These are phyloP conservation scores for Octopus sinensis DNA, from an alignment of 1,140 invertebrate genomes.

Conservation along the genomic window DNA sequence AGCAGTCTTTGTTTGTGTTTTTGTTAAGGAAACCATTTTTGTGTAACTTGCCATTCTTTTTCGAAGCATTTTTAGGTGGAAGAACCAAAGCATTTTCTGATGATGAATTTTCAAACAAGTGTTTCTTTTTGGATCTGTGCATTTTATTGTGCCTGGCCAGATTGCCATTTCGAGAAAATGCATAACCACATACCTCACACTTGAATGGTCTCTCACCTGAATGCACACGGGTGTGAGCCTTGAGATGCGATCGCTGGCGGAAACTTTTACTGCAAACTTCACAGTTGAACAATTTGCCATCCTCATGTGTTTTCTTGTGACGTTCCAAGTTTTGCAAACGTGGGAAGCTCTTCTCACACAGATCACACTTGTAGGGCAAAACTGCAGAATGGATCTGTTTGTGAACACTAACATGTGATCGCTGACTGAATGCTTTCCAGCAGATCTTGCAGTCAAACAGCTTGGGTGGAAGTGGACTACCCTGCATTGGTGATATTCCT, in stretches of 20 bases:
- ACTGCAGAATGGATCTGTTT: background rate
- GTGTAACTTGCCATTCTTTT: too few species aligned
- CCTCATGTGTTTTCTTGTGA: slow-evolving; percentile 25
- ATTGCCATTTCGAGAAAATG: slow-evolving; percentile 23
- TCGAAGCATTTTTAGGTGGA: too few species aligned
- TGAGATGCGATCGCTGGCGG: slow-evolving; percentile 40
- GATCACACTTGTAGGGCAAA: slow-evolving; percentile 49
- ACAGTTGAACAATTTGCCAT: slow-evolving; percentile 25
- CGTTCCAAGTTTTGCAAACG: slow-evolving; percentile 23
- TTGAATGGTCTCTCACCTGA: slow-evolving; percentile 29
- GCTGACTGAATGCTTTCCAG: background rate
- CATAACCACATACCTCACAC: slow-evolving; percentile 28
- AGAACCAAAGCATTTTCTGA: background rate
- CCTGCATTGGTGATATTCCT: too few species aligned
- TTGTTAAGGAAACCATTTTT: too few species aligned
- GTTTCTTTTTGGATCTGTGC: slow-evolving; percentile 24
- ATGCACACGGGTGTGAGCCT: slow-evolving; percentile 32
- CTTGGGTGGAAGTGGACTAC: background rate
- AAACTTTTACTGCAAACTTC: slow-evolving; percentile 26
- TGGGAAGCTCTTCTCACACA: slow-evolving; percentile 18
- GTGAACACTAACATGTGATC: background rate
- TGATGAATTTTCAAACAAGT: slow-evolving; percentile 20
- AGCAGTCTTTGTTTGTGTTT: too few species aligned
- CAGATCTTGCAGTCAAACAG: background rate
- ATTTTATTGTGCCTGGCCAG: slow-evolving; percentile 16